Base-by-base conservation (phyloP, 2,113 vertebrate species). In the Corynorhinus townsendii region DNA sequence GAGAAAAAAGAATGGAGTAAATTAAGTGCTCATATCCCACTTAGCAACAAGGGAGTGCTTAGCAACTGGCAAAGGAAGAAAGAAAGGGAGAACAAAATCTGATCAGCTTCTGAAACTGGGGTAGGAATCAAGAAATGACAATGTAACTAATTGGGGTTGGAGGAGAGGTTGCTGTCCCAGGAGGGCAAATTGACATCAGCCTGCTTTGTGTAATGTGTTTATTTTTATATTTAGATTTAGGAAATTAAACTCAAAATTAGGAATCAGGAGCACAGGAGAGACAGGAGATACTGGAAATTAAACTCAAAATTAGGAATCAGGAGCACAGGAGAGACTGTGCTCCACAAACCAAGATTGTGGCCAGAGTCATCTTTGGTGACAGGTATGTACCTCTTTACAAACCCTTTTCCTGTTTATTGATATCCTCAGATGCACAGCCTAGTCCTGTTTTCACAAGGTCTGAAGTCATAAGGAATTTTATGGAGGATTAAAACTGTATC, bases 11-110 rank as follows among this genome's bases (percentile, higher is more conserved):
- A 98, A 98, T 98, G 98, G 97, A 98, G 98, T 98, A 98, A 98
- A 98, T 98, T 98, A 98, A 98, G 98, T 98, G 97, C 94, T 98
- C 98, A 98, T 98, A 98, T 96, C 97, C 97, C 97, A 98, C 98
- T 98, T 98, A 98, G 98, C 98, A 98, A 98, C 98, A 98, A 98
- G 98, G 97, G 98, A 98, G 97, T 98, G 98, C 98, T 98, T 98
- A 98, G 98, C 98, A 98, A 98, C 98, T 98, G 98, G 98, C 97
- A 98, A 97, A 98, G 95, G 97, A 97, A 98, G 96, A 98, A 98
- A 98, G 98, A 98, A 98, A 96, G 96, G 95, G 97, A 98, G 98
- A 92, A 98, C 89, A 98, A 97, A 98, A 92, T 97, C 77, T 83
- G 90, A 97, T 98, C 91, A 96, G 71, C 28, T 71, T 81, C 52